A percentile compares a stretch with the other conserved stretches of the same genome.
These are phyloP conservation scores for Dinocampus coccinellae DNA, from an alignment of 2,888 invertebrate genomes.

Conservation along the genomic window DNA sequence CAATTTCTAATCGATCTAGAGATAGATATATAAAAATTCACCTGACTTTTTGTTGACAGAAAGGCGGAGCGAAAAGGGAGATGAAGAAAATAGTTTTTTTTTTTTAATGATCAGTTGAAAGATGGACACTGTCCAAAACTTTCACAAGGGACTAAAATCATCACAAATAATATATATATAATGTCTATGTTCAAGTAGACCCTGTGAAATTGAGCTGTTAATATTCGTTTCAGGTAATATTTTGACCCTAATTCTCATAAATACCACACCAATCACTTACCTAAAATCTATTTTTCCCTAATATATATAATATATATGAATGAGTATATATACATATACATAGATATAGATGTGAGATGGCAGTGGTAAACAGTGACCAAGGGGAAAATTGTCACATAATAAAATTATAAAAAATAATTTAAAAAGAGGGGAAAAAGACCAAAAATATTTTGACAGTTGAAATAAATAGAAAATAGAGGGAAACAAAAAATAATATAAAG, in stretches of 20 bases:
- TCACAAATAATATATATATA: constrained; percentile 37
- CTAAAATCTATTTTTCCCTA: neutral
- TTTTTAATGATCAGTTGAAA: neutral
- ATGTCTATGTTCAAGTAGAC: constrained; percentile 37
- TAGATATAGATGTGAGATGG: too few species aligned
- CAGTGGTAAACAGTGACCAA: constrained; percentile 20
- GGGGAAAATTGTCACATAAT: neutral
- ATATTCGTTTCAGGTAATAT: constrained; percentile 46
- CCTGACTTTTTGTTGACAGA: neutral
- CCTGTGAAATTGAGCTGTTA: constrained; percentile 68
- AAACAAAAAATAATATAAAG: too few species aligned
- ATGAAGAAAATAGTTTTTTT: neutral
- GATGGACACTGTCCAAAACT: constrained; percentile 20
- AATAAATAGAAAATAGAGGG: too few species aligned
- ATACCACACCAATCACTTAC: constrained; percentile 24
- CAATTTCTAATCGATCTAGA: neutral
- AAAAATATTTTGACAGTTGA: constrained; percentile 28
- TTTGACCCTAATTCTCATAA: constrained; percentile 41
- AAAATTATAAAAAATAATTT: neutral
- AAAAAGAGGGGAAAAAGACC: neutral
- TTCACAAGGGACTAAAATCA: constrained; percentile 11
- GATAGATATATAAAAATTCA: neutral
- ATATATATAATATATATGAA: too few species aligned
- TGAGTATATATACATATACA: too few species aligned
- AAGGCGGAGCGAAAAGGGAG: too few species aligned